A percentile compares a stretch with the other conserved stretches of the same genome.
Evolutionary conservation across 2,797 vertebrate species (phyloP).

Genomic region (Crenichthys baileyi): DNA sequence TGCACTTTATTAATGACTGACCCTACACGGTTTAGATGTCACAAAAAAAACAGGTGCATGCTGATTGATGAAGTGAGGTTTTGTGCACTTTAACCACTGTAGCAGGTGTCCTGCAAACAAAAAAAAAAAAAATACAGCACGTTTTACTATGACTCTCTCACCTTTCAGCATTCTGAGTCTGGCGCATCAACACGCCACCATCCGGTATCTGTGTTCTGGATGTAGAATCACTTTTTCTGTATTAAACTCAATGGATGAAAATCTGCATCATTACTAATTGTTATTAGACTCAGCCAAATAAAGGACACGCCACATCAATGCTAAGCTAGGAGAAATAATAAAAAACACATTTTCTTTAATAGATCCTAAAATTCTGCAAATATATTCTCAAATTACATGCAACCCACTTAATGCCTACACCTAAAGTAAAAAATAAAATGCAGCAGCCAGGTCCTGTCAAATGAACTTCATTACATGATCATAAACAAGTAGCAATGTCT

Average conservation of each 20-base stretch:
- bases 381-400: slow-evolving; percentile 2
- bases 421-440: neutral
- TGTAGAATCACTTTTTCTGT: neutral
- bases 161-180: slow-evolving; percentile 27
- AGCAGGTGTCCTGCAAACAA: slow-evolving; percentile 58
- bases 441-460: neutral
- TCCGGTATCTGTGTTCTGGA: too few species aligned
- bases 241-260: neutral
- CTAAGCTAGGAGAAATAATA: neutral
- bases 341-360: neutral
- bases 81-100: slow-evolving; percentile 59
- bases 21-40: slow-evolving; percentile 71
- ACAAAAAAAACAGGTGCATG: slow-evolving; percentile 66
- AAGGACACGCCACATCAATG: neutral
- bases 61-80: slow-evolving; percentile 68
- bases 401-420: slow-evolving; percentile 1
- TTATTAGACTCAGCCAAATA: neutral
- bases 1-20: slow-evolving; percentile 81
- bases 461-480: slow-evolving; percentile 8
- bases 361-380: slow-evolving; percentile 3
- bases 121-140: slow-evolving; percentile 25
- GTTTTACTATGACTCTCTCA: slow-evolving; percentile 33
- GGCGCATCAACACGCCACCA: too few species aligned
- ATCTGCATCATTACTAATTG: neutral
- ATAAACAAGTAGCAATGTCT: slow-evolving; percentile 1